Evolutionary conservation across 2,113 vertebrate genomes (phyloP), one percentile per base, ranked within the genome.

Genomic region (Nansenia antarctica): DNA sequence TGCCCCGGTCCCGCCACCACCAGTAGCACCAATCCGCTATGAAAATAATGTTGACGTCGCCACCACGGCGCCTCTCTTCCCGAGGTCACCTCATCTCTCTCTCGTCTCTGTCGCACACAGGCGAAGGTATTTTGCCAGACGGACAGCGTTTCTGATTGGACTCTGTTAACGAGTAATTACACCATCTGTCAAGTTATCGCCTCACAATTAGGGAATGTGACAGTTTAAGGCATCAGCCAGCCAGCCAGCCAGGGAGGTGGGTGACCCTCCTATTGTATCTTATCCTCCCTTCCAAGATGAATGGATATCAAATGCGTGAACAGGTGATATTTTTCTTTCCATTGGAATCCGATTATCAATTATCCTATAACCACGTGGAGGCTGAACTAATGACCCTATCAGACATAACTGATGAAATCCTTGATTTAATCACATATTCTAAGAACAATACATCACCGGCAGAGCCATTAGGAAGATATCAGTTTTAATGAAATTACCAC

Each of bases 131-230:
- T n/a, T 45, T 59, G 64, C 55, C 47, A 65, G 61, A 81, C 60
- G 66, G 30, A 30, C 64, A 26, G 52, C 49, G 32, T n/a, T 65
- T 67, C 57, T 29, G 66, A 54, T 52, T 58, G 29, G 64, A 55
- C 26, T 35, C 64, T 79, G 73, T 82, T 81, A 87, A 74, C 71
- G 78, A 72, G 70, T 81, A 83, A 89, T 86, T 84, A 86, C 72
- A 79, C 37, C 37, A 52, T 79, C 78, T 85, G 83, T 80, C 79
- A 88, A 67, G 62, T 67, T 79, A 78, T 85, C 67, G 60, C 55
- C 49, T 64, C 8, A 58, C 66, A 73, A 69, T 76, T 82, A 78
- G 60, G 29, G 39, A 61, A 59, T 54, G n/a, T 80, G 77, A 78
- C 84, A 83, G 74, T 5, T 1, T 18, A 42, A 77, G 66, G 74